These are phyloP conservation scores for Pseudococcus longispinus DNA, from an alignment of 2,888 invertebrate species.

Conservation along the genomic window DNA sequence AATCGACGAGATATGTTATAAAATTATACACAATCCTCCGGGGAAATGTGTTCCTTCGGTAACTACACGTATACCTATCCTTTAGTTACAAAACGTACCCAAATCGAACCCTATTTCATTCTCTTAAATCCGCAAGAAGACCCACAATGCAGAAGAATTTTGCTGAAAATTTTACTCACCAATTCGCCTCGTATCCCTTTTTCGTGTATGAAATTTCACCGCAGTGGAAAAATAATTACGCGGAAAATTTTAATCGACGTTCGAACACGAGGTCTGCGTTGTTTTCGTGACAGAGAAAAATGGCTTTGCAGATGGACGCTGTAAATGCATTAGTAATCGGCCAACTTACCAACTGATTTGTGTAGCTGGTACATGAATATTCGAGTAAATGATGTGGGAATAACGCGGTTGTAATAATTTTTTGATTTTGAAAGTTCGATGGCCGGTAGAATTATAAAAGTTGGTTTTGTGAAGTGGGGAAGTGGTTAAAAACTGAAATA, in stretches of 20 bases:
- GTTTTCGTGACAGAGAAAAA: constrained; percentile 12
- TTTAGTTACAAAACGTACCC: constrained; percentile 2
- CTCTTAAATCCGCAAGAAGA: not conserved
- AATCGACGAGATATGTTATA: constrained; percentile 27
- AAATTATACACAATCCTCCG: constrained; percentile 8
- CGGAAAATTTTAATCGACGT: constrained; percentile 25
- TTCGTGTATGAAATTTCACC: not conserved
- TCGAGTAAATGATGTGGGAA: not conserved
- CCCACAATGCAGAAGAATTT: not conserved
- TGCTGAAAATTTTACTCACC: not conserved
- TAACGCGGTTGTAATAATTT: too few relatives aligned
- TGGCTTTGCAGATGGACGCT: not conserved
- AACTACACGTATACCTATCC: not conserved
- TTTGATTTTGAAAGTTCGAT: too few relatives aligned
- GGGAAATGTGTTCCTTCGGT: constrained; percentile 28
- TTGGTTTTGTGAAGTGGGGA: too few relatives aligned
- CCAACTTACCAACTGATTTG: constrained; percentile 8
- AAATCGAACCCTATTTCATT: constrained; percentile 1
- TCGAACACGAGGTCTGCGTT: not conserved
- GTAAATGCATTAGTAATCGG: not conserved
- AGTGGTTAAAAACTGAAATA: too few relatives aligned
- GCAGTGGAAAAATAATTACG: not conserved
- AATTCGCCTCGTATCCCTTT: not conserved
- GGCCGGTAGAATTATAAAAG: too few relatives aligned
- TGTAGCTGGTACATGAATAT: not conserved